These are phyloP conservation scores for Epizoanthus stellaris DNA, from an alignment of 92 coral and sea anemone species.

Conservation along the genomic window DNA sequence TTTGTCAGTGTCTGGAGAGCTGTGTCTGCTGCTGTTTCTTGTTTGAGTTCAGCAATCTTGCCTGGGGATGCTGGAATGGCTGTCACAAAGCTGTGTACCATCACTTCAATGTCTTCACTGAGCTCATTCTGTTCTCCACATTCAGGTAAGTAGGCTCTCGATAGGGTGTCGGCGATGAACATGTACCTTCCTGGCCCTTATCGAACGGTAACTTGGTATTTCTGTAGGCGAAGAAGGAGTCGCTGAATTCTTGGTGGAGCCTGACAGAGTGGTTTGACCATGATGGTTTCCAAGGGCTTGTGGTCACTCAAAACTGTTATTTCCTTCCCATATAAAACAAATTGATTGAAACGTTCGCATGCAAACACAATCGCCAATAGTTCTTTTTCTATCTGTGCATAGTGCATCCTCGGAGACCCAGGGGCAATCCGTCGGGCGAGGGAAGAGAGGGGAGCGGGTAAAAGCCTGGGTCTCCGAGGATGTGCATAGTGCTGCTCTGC, in stretches of 20 bases:
- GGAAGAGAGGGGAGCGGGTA: no score
- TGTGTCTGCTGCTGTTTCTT: slow-evolving; percentile 32
- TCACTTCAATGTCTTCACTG: slow-evolving; percentile 47
- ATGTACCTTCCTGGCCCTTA: slow-evolving; percentile 42
- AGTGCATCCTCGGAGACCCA: no score
- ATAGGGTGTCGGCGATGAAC: slow-evolving; percentile 55
- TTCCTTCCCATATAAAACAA: slow-evolving; percentile 49
- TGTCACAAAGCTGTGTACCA: slow-evolving; percentile 46
- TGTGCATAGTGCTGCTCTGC: slow-evolving; percentile 55
- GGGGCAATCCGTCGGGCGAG: no score
- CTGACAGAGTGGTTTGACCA: slow-evolving; percentile 45
- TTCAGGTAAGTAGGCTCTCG: slow-evolving; percentile 43
- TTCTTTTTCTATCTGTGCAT: slow-evolving; percentile 55
- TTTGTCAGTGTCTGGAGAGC: slow-evolving; percentile 21
- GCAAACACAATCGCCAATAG: slow-evolving; percentile 56
- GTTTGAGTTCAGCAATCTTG: slow-evolving; percentile 25
- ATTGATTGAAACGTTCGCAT: slow-evolving; percentile 51
- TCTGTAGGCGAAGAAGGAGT: slow-evolving; percentile 52
- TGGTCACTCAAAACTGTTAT: slow-evolving; percentile 52
- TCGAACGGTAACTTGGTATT: slow-evolving; percentile 35
- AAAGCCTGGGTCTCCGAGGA: no score
- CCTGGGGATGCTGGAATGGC: slow-evolving; percentile 45
- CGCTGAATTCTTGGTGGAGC: slow-evolving; percentile 54
- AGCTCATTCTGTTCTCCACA: slow-evolving; percentile 43
- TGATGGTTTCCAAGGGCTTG: slow-evolving; percentile 53